Evolutionary conservation across 2,797 vertebrate species (phyloP).

Genomic region (Coilia nasus): DNA sequence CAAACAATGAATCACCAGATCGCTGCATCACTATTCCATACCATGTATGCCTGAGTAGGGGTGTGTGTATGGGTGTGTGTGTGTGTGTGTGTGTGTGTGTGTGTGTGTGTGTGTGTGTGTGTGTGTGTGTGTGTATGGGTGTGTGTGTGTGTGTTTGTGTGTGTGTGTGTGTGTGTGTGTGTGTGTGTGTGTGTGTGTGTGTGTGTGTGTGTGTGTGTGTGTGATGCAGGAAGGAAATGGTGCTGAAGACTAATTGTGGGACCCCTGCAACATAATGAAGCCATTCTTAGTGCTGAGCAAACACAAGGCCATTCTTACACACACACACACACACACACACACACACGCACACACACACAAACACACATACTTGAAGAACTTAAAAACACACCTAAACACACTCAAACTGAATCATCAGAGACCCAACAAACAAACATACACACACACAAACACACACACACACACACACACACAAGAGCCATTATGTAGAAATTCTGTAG

Average conservation of each 20-base stretch:
- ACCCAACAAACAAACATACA: no score
- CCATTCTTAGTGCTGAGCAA: conserved; percentile 64
- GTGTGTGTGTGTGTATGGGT: conserved; percentile 34
- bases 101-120: conserved; percentile 26
- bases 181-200: no score
- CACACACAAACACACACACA: no score
- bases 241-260: conserved; percentile 76
- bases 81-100: conserved; percentile 1
- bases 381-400: no score
- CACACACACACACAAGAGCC: neutral
- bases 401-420: no score
- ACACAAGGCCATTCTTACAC: conserved; percentile 43
- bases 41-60: neutral
- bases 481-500: conserved; percentile 31
- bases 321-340: conserved; percentile 35
- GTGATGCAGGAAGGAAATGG: conserved; percentile 65
- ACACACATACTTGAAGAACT: neutral
- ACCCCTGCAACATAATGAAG: conserved; percentile 74
- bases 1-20: no score
- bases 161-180: neutral
- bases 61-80: neutral
- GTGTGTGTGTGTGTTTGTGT: conserved; percentile 38
- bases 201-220: neutral
- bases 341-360: conserved; percentile 14
- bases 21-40: no score